Evolutionary conservation across 2,888 invertebrate species (phyloP).

Genomic region (Pecten maximus): DNA sequence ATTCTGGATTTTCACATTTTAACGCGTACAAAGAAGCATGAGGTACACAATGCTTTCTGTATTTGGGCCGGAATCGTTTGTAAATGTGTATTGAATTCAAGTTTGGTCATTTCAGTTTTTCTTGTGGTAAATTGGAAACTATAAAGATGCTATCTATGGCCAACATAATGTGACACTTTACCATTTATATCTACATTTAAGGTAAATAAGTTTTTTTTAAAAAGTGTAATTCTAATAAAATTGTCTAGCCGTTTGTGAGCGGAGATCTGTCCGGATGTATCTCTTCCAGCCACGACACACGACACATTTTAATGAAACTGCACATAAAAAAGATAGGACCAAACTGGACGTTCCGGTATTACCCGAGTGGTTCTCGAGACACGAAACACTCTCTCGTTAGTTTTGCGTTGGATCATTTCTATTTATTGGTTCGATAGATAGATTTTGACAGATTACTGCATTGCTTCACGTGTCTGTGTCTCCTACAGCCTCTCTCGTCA

Average conservation of each 20-base stretch:
- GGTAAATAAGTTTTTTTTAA: background rate
- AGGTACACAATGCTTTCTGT: background rate
- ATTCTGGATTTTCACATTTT: background rate
- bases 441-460: background rate
- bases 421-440: background rate
- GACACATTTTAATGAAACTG: background rate
- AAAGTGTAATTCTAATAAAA: constrained; percentile 14
- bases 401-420: background rate
- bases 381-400: background rate
- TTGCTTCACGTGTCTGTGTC: background rate
- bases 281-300: background rate
- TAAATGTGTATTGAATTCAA: constrained; percentile 19
- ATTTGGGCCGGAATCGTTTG: background rate
- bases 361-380: background rate
- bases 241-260: background rate
- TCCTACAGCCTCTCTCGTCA: background rate
- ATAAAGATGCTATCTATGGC: constrained; percentile 20
- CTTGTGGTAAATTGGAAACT: constrained; percentile 15
- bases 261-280: background rate
- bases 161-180: constrained; percentile 3
- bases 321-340: background rate
- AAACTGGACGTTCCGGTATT: background rate
- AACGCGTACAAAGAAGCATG: background rate
- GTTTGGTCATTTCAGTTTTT: background rate
- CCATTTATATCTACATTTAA: background rate